Evolutionary conservation across 1,140 invertebrate species (phyloP).

Genomic region (Eurosta solidaginis): DNA sequence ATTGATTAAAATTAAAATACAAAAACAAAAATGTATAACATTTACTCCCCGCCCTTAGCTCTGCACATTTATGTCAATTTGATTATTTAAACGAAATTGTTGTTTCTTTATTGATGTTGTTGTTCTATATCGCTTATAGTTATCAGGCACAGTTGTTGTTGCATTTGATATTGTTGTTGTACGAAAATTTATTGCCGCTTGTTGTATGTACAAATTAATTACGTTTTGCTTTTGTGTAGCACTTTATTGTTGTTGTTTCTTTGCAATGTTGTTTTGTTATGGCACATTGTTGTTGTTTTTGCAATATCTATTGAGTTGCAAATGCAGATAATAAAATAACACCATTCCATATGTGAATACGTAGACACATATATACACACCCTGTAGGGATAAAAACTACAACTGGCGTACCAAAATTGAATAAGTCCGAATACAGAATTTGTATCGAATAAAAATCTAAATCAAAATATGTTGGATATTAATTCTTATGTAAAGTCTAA

Average conservation of each 20-base stretch:
- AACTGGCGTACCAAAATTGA: too few species aligned
- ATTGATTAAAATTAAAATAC: too few species aligned
- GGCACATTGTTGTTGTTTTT: background rate
- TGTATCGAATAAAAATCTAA: too few species aligned
- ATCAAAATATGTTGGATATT: too few species aligned
- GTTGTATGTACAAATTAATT: background rate
- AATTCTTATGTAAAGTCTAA: too few species aligned
- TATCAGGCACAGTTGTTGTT: background rate
- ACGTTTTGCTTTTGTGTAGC: background rate
- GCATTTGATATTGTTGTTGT: background rate
- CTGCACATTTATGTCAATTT: too few species aligned
- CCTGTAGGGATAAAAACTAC: too few species aligned
- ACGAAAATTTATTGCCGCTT: conserved; percentile 4
- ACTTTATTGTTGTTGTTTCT: background rate
- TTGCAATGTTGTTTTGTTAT: background rate
- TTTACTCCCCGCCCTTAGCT: too few species aligned
- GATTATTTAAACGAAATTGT: background rate
- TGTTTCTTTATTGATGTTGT: background rate
- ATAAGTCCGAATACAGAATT: too few species aligned
- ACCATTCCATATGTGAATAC: background rate
- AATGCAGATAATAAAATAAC: background rate
- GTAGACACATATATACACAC: too few species aligned
- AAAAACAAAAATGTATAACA: too few species aligned
- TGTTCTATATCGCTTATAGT: background rate
- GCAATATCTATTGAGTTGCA: background rate